Evolutionary conservation across 2,797 vertebrate genomes (phyloP), one percentile per base, ranked within the genome.

Genomic region (Xerus rutilus): DNA sequence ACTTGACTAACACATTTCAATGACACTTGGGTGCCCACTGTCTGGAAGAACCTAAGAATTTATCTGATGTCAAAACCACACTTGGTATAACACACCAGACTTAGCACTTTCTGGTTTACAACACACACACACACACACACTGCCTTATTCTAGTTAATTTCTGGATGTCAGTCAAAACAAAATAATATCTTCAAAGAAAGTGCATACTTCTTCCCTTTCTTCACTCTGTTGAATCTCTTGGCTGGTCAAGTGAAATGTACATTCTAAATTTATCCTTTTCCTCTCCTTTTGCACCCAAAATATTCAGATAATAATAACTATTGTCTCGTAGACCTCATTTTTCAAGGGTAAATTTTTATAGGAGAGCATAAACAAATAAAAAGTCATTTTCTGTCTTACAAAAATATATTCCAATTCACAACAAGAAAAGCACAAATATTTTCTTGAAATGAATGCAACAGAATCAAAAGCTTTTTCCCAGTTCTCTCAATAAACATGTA

Each of bases 371-470:
- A 81, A 92, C 17, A 18, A 49, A 12, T 30, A n/a, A 95, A 84
- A 35, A 65, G 17, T 77, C 49, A 54, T n/a, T 84, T 35, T 57
- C n/a, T 81, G 30, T 72, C 65, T 59, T 76, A 65, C 9, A 94
- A 94, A 88, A 88, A 62, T 49, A 91, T 28, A 85, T 54, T 82
- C n/a, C 25, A 73, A 39, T 62, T 83, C 35, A 49, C 52, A 39
- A 39, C 18, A 43, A 70, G 45, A 47, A 72, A 94, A 94, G 18
- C 23, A 52, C 30, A 89, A 69, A 25, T 73, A 91, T 85, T 93
- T 88, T 81, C 52, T 79, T 83, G 52, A 83, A 81, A 95, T 74
- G 25, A 86, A 78, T 90, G 54, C 8, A 62, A 82, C 67, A 49
- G 11, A 11, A 7, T 45, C 30, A 54, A 23, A 67, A 39, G 54